Evolutionary conservation across 1,140 invertebrate genomes (phyloP).

Genomic region (Cotesia typhae): DNA sequence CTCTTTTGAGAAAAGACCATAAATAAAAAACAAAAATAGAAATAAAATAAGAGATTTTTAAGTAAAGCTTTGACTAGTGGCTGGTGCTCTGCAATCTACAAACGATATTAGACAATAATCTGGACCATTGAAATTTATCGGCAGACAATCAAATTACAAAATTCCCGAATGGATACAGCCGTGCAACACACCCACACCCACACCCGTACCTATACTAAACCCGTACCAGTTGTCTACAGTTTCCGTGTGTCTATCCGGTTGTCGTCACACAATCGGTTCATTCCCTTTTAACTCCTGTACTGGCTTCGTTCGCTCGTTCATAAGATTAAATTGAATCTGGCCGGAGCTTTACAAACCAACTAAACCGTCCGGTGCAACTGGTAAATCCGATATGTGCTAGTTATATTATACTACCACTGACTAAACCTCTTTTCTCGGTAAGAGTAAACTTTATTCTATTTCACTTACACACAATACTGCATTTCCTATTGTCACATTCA

Average conservation of each 20-base stretch:
- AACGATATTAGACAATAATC: too few relatives aligned
- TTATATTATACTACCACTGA: constrained; percentile 1
- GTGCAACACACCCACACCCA: not conserved
- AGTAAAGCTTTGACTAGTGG: not conserved
- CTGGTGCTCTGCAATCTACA: not conserved
- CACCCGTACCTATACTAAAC: too few relatives aligned
- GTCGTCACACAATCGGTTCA: constrained; percentile 26
- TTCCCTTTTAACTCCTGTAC: constrained; percentile 22
- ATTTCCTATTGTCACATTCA: not conserved
- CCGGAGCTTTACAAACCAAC: constrained; percentile 34
- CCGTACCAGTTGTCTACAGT: not conserved
- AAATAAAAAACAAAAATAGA: too few relatives aligned
- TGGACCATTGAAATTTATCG: constrained; percentile 1
- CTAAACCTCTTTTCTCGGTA: too few relatives aligned
- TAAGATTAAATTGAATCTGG: constrained; percentile 56
- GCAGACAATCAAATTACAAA: constrained; percentile 31
- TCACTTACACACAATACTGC: not conserved
- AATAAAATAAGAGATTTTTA: too few relatives aligned
- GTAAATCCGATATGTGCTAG: constrained; percentile 33
- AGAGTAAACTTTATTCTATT: too few relatives aligned
- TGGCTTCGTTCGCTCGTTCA: constrained; percentile 26
- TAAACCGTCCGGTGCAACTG: constrained; percentile 39
- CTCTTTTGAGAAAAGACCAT: too few relatives aligned
- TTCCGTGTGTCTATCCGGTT: constrained; percentile 4
- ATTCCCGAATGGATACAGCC: not conserved